Base-by-base conservation (phyloP, 2,888 invertebrate species). In the Gastracanthus pulcherrimus region DNA sequence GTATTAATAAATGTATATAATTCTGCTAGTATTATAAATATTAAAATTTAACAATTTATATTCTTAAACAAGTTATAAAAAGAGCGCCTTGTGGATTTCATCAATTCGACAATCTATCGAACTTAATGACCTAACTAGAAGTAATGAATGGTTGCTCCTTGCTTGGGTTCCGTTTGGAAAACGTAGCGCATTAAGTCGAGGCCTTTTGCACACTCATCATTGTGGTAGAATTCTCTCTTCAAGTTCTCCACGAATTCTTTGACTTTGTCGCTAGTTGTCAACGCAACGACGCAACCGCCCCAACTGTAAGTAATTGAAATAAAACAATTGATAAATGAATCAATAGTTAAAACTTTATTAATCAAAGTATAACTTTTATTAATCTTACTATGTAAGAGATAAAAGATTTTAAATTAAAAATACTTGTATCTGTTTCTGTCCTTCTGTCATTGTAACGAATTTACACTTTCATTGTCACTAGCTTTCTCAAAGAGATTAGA, bases 241-340 rank as follows among this genome's bases (percentile, higher is more conserved):
- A 98, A 91, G 70, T 92, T 92, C 23, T 94, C 91, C 60, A 97
- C 94, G 89, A 96, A 98, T 83, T 93, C 91, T 16, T 94, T 91
- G 6, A 96, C 94, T 83, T 94, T 93, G 67, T 94, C 93, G 78
- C 94, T 93, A 0, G 94, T 93, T 76, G 97, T 95, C 84, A 98
- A 92, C 23, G 98, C 97, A 13, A 99, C 98, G 76, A 96, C 95
- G 92, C 99, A 99, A 5, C 99, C 99, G 48, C 99, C 99, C 99
- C 99, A 99, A 7, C 96, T 96, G 87, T n/a, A 86, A 89, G 84
- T 23, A 69, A n/a, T n/a, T n/a, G n/a, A n/a, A n/a, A n/a, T n/a
- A n/a, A n/a, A n/a, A n/a, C n/a, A n/a, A n/a, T n/a, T n/a, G n/a
- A n/a, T n/a, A n/a, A n/a, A n/a, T n/a, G n/a, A n/a, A n/a, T n/a